Base-by-base conservation (phyloP, 2,797 vertebrate species). In the Masticophis lateralis region DNA sequence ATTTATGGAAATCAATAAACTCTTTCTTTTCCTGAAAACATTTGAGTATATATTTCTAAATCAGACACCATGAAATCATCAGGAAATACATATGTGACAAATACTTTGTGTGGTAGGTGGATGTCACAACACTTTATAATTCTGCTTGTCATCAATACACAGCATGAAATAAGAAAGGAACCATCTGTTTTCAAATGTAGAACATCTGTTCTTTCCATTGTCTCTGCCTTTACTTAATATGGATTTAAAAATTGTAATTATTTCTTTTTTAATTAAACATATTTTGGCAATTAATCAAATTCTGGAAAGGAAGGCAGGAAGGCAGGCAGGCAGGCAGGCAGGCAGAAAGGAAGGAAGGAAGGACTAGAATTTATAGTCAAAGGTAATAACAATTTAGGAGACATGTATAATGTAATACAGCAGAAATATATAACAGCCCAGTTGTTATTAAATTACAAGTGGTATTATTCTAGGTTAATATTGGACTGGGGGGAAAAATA, bases 151-250 rank as follows among this genome's bases (percentile, higher is more conserved):
- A n/a, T 0, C 66, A 63, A 55, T 69, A 28, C 88, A 94, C 28
- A 91, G 56, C 95, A 91, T 90, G 93, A 87, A 47, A 89, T 92
- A 94, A 91, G 95, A 96, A 96, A 96, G 79, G 43, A 88, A 87
- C 32, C 94, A 94, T 96, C 94, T 96, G 91, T 94, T 96, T 93
- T 93, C 87, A 96, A 96, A 95, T 92, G 25, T 92, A 96, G 96
- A 96, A 63, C 94, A 97, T 90, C 86, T 96, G 91, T 20, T 95
- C 51, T 93, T 87, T 96, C 86, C 74, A 93, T 91, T 94, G 93
- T 92, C 4, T 20, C 69, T 79, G 96, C 92, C 93, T 94, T 96
- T 57, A 87, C 51, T 91, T 66, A 53, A 96, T 93, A 60, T 88
- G 93, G 59, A 92, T 96, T 95, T 96, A 51, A 95, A 97, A 97